Evolutionary conservation across 2,888 invertebrate species (phyloP).

Genomic region (Anodontia alba): DNA sequence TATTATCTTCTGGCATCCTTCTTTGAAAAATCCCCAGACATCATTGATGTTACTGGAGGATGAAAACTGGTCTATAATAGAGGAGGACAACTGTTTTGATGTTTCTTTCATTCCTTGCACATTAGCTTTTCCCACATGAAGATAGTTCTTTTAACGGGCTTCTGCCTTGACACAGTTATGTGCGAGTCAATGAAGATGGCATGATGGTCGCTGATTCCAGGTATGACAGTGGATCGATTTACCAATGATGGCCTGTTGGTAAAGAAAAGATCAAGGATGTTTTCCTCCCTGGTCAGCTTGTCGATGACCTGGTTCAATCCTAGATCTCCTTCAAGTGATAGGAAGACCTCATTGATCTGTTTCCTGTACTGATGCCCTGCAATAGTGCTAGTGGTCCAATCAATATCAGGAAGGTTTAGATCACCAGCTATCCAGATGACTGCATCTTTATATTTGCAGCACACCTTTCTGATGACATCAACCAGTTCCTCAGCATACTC

Average conservation of each 20-base stretch:
- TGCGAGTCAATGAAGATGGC: neutral
- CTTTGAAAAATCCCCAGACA: too few species aligned
- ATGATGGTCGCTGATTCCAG: slow-evolving; percentile 38
- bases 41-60: too few species aligned
- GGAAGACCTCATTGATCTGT: slow-evolving; percentile 10
- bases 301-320: slow-evolving; percentile 13
- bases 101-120: neutral
- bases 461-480: neutral
- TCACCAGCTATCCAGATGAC: slow-evolving; percentile 36
- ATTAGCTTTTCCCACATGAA: slow-evolving; percentile 23
- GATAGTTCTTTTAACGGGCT: slow-evolving; percentile 17
- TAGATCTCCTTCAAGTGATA: neutral
- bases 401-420: slow-evolving; percentile 29
- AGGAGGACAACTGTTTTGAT: neutral
- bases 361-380: slow-evolving; percentile 16
- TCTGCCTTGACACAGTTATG: too few species aligned
- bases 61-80: neutral
- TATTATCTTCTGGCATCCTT: too few species aligned
- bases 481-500: neutral
- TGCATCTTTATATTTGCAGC: neutral
- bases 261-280: slow-evolving; percentile 29
- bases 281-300: slow-evolving; percentile 26
- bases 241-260: slow-evolving; percentile 31
- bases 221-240: slow-evolving; percentile 8
- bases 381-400: slow-evolving; percentile 29